Evolutionary conservation across 2,113 vertebrate species (phyloP), one percentile per base, ranked within the genome.

Genomic region (Cyanocitta stelleri): DNA sequence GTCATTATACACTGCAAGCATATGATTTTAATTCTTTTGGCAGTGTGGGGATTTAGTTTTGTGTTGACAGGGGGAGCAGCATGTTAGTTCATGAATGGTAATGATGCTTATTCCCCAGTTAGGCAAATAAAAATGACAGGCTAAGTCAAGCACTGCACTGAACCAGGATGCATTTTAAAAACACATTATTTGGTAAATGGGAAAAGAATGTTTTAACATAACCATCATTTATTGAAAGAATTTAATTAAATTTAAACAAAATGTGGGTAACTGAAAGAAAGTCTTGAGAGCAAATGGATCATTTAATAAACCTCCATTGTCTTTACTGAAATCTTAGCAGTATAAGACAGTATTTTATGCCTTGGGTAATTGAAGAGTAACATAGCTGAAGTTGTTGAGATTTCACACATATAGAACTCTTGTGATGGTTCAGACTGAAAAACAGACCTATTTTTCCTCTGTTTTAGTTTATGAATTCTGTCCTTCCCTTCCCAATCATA

Each of bases 41-140:
- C 71, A 93, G 58, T 54, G 48, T 75, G 54, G 39, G 64, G 61
- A 91, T 94, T 91, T 76, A 67, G 87, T 68, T 96, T 87, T 88
- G 64, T 92, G 89, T 92, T 95, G 95, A 85, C 54, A 87, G 39
- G 39, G 44, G 58, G 37, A 96, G 44, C 77, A 89, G 72, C 62
- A 81, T 71, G 69, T 75, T 84, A 87, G 74, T 93, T 66, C 39
- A 54, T 66, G 63, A 90, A 85, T 82, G 78, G 83, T 95, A 95
- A 95, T 95, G 83, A 94, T 95, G 81, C 46, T 86, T 93, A 90
- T 90, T 96, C 74, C 77, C 83, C 84, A 67, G 79, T 81, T 88
- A 92, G 74, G 52, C 44, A 95, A 95, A 92, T 54, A 95, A 87
- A 95, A 97, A 91, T 92, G 89, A 56, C 81, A 83, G 67, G 62